A percentile compares a stretch with the other conserved stretches of the same genome.
Evolutionary conservation across 1,140 invertebrate genomes (phyloP).

Genomic region (Aphelinus certus): DNA sequence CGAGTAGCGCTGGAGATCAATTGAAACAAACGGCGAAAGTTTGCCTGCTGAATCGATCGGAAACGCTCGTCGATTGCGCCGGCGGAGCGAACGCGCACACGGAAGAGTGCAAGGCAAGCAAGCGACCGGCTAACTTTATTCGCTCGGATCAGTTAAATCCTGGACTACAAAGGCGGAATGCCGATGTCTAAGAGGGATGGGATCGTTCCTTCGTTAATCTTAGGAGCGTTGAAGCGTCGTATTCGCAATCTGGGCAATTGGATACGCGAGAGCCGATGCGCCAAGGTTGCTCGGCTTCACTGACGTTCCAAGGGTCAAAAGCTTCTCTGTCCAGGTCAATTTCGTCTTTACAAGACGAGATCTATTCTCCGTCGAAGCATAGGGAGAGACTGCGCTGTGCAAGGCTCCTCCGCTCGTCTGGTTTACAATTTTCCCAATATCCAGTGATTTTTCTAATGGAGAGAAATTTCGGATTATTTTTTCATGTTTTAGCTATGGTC

Average conservation of each 20-base stretch:
- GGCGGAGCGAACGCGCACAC: neutral
- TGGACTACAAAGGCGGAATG: constrained; percentile 52
- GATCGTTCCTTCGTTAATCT: constrained; percentile 56
- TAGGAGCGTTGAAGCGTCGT: constrained; percentile 50
- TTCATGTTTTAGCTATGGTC: too few relatives aligned
- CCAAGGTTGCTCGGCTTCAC: constrained; percentile 32
- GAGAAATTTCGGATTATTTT: neutral
- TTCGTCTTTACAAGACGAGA: constrained; percentile 35
- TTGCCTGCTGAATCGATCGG: neutral
- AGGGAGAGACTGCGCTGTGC: neutral
- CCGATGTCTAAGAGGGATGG: constrained; percentile 38
- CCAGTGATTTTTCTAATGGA: neutral
- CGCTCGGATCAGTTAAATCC: constrained; percentile 24
- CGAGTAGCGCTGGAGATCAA: too few relatives aligned
- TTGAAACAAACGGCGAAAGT: neutral
- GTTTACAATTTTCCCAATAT: neutral
- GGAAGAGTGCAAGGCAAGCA: neutral
- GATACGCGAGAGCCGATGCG: constrained; percentile 43
- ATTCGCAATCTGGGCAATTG: constrained; percentile 56
- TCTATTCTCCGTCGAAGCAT: neutral
- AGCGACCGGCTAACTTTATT: constrained; percentile 29
- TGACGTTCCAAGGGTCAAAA: constrained; percentile 51
- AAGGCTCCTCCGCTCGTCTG: neutral
- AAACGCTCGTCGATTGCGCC: neutral
- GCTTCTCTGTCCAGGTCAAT: constrained; percentile 51